Percentiles rank a stretch among this genome's conserved stretches.
Evolutionary conservation across 1,140 invertebrate genomes (phyloP).

Genomic region (Pantala flavescens): DNA sequence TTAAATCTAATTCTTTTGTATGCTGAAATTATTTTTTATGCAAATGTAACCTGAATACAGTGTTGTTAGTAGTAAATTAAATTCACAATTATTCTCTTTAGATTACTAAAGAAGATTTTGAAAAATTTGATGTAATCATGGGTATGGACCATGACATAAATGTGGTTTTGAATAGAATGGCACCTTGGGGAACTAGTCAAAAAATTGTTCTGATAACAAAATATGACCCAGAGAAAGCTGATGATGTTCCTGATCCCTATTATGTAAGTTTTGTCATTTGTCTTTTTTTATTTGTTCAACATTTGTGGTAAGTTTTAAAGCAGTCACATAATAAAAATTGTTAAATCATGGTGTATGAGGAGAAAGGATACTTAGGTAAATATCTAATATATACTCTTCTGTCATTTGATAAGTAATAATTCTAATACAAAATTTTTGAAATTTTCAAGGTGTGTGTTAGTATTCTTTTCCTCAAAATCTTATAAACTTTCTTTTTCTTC

Average conservation of each 20-base stretch:
- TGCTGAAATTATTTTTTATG: no score
- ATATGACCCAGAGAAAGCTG: slow-evolving; percentile 66
- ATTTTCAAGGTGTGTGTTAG: no score
- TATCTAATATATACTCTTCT: no score
- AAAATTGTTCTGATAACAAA: slow-evolving; percentile 66
- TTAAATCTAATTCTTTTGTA: no score
- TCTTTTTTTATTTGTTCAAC: no score
- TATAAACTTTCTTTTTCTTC: slow-evolving; percentile 36
- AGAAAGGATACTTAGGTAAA: no score
- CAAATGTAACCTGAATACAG: no score
- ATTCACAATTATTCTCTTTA: slow-evolving; percentile 33
- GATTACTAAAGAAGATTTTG: slow-evolving; percentile 60
- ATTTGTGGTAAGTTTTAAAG: no score
- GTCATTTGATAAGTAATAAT: slow-evolving; percentile 12
- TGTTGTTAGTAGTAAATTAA: no score
- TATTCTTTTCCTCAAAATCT: no score
- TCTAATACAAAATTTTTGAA: neutral
- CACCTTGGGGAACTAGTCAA: slow-evolving; percentile 52
- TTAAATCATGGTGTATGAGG: no score
- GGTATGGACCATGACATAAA: slow-evolving; percentile 85
- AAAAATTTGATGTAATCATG: slow-evolving; percentile 73
- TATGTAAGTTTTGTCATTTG: slow-evolving; percentile 60
- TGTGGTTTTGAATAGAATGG: slow-evolving; percentile 46
- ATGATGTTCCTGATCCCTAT: slow-evolving; percentile 79
- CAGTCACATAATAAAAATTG: no score